phyloP scores from a whole-genome alignment of 2,888 invertebrate genomes.

The Rhingia rostrata region DNA sequence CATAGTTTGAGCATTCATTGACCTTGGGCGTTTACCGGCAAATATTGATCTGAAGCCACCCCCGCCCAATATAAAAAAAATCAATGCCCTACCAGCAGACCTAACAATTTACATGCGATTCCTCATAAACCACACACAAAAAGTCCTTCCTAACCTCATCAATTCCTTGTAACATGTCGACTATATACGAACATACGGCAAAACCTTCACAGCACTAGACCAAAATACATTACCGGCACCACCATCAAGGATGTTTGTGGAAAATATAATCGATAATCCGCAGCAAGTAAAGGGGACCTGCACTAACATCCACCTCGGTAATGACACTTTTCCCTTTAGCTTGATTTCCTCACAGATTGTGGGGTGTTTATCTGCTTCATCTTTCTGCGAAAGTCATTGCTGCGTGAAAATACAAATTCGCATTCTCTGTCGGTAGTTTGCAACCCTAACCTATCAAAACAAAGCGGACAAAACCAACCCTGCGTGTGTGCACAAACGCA shows the following conservation, averaged over 20 bases:
- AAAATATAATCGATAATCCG: conserved; percentile 48
- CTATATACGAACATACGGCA: not conserved
- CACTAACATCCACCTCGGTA: not conserved
- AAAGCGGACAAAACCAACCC: conserved; percentile 55
- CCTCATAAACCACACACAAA: not conserved
- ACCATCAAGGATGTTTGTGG: conserved; percentile 22
- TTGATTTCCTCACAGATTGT: conserved; percentile 1
- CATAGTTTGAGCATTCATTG: not conserved
- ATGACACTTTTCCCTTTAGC: not conserved
- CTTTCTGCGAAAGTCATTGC: not conserved
- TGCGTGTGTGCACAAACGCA: conserved; percentile 31
- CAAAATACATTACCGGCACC: conserved; percentile 18
- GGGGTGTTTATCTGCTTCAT: conserved; percentile 20
- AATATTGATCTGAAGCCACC: conserved; percentile 40
- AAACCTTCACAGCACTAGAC: not conserved
- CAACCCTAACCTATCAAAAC: conserved; percentile 66
- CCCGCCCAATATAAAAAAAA: conserved; percentile 7
- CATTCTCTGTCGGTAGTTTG: conserved; percentile 12
- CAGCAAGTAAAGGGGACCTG: conserved; percentile 25
- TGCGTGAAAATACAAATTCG: conserved; percentile 1
- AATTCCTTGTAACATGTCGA: not conserved
- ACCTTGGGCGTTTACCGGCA: conserved; percentile 34
- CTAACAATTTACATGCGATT: not conserved
- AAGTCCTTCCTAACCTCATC: not conserved
- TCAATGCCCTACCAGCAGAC: not conserved